These are phyloP conservation scores for Cichladusa arquata DNA, from an alignment of 2,113 vertebrate species.

Conservation along the genomic window DNA sequence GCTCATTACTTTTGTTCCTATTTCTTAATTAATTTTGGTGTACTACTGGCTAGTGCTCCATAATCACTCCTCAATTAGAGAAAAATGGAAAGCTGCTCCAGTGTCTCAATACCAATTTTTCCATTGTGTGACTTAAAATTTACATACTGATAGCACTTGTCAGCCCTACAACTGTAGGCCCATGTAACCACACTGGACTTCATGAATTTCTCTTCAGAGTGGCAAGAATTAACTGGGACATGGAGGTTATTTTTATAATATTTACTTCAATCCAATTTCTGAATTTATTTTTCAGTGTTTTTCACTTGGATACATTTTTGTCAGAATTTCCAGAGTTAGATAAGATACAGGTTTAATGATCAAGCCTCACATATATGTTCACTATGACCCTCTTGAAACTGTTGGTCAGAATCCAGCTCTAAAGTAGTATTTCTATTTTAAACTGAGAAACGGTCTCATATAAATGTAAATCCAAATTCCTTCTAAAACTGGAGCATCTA, in stretches of 20 bases:
- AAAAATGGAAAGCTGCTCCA: neutral
- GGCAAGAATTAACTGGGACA: neutral
- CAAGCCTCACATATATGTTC: neutral
- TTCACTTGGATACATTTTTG: neutral
- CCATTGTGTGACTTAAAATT: rapidly evolving
- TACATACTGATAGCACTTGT: rapidly evolving
- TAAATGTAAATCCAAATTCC: neutral
- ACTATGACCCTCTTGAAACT: neutral
- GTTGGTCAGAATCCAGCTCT: neutral
- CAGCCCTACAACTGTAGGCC: neutral
- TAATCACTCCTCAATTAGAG: neutral
- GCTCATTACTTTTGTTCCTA: neutral
- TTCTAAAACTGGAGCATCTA: neutral
- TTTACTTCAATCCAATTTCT: neutral
- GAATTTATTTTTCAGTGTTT: neutral
- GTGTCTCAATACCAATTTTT: neutral
- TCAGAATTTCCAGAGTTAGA: neutral
- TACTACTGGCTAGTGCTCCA: neutral
- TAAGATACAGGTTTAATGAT: neutral
- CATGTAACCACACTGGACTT: neutral
- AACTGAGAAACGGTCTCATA: neutral
- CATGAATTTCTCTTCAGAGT: neutral
- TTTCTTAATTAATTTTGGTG: neutral
- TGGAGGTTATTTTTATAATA: neutral
- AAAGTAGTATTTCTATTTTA: neutral